These are phyloP conservation scores for Autographa gamma DNA, from an alignment of 2,888 invertebrate genomes.

Conservation along the genomic window DNA sequence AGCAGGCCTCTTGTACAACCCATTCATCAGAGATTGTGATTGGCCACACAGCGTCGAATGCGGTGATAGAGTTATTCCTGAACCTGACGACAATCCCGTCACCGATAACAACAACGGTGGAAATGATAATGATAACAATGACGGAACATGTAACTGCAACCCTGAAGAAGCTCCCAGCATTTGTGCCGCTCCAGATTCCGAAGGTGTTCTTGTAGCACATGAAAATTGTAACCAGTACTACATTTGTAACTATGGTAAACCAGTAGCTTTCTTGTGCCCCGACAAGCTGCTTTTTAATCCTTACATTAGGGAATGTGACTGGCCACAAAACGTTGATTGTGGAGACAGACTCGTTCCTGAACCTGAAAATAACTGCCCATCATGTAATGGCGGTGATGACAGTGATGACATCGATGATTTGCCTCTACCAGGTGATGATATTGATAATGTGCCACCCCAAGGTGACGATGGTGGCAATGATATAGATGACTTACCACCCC, in stretches of 20 bases:
- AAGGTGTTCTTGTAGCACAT: slow-evolving; percentile 62
- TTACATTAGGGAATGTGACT: slow-evolving; percentile 59
- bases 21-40: slow-evolving; percentile 56
- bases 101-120: slow-evolving; percentile 31
- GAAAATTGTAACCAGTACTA: slow-evolving; percentile 69
- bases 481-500: slow-evolving; percentile 8
- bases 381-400: slow-evolving; percentile 25
- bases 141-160: slow-evolving; percentile 54
- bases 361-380: slow-evolving; percentile 27
- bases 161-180: slow-evolving; percentile 61
- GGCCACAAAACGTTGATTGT: slow-evolving; percentile 61
- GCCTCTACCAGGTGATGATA: slow-evolving; percentile 2
- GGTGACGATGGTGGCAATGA: slow-evolving; percentile 16
- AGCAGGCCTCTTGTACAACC: slow-evolving; percentile 57
- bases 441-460: slow-evolving; percentile 13
- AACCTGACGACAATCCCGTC: slow-evolving; percentile 14
- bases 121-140: slow-evolving; percentile 16
- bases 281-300: slow-evolving; percentile 58
- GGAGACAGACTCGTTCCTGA: slow-evolving; percentile 57
- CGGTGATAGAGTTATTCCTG: slow-evolving; percentile 50
- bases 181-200: slow-evolving; percentile 60
- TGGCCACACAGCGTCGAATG: slow-evolving; percentile 61
- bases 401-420: slow-evolving; percentile 19
- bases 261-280: slow-evolving; percentile 54
- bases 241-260: slow-evolving; percentile 58